Evolutionary conservation across 2,888 invertebrate genomes (phyloP).

Genomic region (Flabesymbios commensalis): DNA sequence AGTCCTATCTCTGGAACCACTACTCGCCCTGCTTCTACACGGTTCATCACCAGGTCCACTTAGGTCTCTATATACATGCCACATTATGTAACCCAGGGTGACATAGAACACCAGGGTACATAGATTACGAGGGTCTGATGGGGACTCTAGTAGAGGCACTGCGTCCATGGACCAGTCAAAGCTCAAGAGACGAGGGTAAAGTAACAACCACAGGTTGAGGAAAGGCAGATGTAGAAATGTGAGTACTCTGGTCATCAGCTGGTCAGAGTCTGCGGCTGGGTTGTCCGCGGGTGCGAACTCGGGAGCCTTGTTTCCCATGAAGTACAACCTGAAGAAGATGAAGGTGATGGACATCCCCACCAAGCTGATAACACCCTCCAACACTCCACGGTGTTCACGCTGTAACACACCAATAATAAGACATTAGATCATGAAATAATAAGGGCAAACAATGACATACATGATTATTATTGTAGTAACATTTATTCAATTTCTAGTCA

Average conservation of each 20-base stretch:
- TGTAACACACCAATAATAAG: conserved; percentile 9
- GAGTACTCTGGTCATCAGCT: conserved; percentile 77
- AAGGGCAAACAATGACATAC: too few species aligned
- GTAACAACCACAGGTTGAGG: conserved; percentile 83
- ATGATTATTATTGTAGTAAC: too few species aligned
- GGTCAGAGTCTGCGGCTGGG: conserved; percentile 87
- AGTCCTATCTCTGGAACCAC: too few species aligned
- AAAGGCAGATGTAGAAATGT: conserved; percentile 92
- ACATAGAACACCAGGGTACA: conserved; percentile 77
- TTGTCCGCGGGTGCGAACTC: conserved; percentile 94
- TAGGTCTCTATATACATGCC: too few species aligned
- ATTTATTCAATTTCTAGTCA: too few species aligned
- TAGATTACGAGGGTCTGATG: conserved; percentile 80
- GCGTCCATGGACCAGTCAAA: conserved; percentile 99
- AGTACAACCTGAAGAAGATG: conserved; percentile 76
- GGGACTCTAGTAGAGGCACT: conserved; percentile 79
- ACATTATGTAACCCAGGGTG: conserved; percentile 28
- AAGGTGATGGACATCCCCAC: conserved; percentile 72
- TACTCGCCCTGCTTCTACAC: too few species aligned
- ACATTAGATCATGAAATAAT: background rate
- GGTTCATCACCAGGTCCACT: too few species aligned
- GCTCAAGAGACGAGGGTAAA: conserved; percentile 85
- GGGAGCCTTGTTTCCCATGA: conserved; percentile 73
- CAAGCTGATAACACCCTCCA: conserved; percentile 63
- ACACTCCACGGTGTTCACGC: conserved; percentile 42